Evolutionary conservation across 2,113 vertebrate species (phyloP).

Genomic region (Mobula hypostoma): DNA sequence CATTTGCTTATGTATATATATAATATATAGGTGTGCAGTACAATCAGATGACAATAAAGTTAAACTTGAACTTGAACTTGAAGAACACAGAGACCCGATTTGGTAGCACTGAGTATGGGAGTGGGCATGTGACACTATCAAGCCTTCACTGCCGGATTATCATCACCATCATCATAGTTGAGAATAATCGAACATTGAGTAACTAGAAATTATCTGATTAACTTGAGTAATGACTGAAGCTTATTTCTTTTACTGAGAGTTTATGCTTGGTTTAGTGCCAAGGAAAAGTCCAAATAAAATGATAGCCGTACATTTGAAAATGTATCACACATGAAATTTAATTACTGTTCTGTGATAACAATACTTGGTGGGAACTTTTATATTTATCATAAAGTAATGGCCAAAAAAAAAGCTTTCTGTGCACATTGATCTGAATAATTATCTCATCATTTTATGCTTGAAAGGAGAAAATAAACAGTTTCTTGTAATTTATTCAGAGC

Average conservation of each 20-base stretch:
- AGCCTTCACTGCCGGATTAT: not conserved
- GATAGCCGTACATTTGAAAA: not conserved
- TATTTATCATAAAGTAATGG: not conserved
- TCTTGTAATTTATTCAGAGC: not conserved
- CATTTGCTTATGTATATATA: too few species aligned
- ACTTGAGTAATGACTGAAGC: not conserved
- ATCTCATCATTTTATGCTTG: constrained; percentile 2
- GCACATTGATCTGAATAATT: not conserved
- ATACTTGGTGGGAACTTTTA: not conserved
- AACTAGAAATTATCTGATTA: not conserved
- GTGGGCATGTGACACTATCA: not conserved
- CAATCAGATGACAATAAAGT: too few species aligned
- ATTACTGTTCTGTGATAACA: not conserved
- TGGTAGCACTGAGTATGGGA: not conserved
- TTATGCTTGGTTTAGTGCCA: not conserved
- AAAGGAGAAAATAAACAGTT: not conserved
- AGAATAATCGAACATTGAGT: not conserved
- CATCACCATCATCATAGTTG: not conserved
- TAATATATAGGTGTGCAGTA: too few species aligned
- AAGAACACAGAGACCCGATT: too few species aligned
- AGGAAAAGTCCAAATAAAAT: constrained; percentile 9
- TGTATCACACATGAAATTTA: not conserved
- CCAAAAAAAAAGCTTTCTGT: not conserved
- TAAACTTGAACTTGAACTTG: too few species aligned
- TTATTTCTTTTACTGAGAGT: not conserved